Evolutionary conservation across 2,888 invertebrate species (phyloP).

Genomic region (Seladonia tumulorum): DNA sequence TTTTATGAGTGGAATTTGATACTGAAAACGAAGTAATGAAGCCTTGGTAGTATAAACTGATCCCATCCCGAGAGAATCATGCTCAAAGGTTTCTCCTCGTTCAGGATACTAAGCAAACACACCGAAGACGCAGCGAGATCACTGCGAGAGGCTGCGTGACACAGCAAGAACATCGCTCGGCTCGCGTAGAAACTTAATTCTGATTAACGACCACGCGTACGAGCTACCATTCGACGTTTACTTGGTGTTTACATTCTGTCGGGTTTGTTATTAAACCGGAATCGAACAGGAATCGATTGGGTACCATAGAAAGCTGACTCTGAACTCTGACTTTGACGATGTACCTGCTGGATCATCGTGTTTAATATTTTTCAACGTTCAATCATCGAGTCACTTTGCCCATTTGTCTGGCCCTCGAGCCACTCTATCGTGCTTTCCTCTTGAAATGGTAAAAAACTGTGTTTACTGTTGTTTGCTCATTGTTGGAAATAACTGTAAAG

Average conservation of each 20-base stretch:
- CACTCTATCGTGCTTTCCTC: neutral
- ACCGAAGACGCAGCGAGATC: conserved; percentile 1
- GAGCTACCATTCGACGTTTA: conserved; percentile 15
- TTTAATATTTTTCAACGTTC: conserved; percentile 38
- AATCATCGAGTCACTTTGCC: neutral
- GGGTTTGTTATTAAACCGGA: conserved; percentile 33
- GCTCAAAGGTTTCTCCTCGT: neutral
- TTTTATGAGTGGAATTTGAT: neutral
- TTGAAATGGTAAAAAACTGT: neutral
- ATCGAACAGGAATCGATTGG: conserved; percentile 20
- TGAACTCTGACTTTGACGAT: neutral
- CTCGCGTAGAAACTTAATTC: conserved; percentile 23
- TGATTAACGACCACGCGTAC: conserved; percentile 40
- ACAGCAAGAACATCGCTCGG: conserved; percentile 14
- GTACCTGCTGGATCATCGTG: conserved; percentile 35
- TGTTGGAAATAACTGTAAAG: neutral
- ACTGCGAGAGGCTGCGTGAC: conserved; percentile 9
- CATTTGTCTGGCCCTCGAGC: neutral
- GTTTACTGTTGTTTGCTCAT: neutral
- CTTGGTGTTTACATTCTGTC: conserved; percentile 35
- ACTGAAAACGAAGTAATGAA: neutral
- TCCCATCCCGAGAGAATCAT: neutral
- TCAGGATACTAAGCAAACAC: neutral
- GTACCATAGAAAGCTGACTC: conserved; percentile 29
- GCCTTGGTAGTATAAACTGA: neutral